Base-by-base conservation (phyloP, 2,797 vertebrate genomes). In the Meriones psammophilus region DNA sequence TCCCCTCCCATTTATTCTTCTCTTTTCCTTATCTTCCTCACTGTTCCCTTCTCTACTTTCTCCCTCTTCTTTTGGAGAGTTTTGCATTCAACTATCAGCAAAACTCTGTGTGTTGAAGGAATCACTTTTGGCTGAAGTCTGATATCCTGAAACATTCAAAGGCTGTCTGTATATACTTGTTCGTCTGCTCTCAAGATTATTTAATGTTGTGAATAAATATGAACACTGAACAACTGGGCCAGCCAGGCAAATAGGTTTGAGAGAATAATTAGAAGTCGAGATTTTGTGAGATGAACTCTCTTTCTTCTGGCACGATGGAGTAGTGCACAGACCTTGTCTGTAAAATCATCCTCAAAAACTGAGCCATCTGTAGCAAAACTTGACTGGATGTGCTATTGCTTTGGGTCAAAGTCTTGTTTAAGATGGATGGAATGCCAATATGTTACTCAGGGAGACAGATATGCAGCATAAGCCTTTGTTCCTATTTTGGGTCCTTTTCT, bases 121-220 rank as follows among this genome's bases (percentile, higher is more conserved):
- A 8, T 86, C 30, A 64, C 68, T 17, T 1, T 36, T 96, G 8
- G 3, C 93, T 97, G 92, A 96, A 96, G 91, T 94, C 79, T 89
- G 94, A 86, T 76, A 89, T 18, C 78, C 66, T 89, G 33, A 92
- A 96, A 83, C 74, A 91, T 60, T 89, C 68, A 94, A 80, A 93
- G 77, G 88, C 22, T 95, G 76, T 92, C 73, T 94, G 95, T 92
- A 73, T 89, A 83, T 50, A 93, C 46, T 3, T 92, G 94, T 94
- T 96, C 26, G 26, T n/a, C 3, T 50, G 18, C 33, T 78, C 96
- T 97, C 94, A 96, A 97, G 96, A 90, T 54, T 36, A 5, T 8
- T 86, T 97, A 96, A 97, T 94, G 69, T 71, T 94, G 68, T 93
- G 77, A 79, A 22, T 92, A 90, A 90, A 89, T 94, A 95, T 95